Conservation (phyloP, 2,113 vertebrate genomes). For the Orcinus orca region DNA sequence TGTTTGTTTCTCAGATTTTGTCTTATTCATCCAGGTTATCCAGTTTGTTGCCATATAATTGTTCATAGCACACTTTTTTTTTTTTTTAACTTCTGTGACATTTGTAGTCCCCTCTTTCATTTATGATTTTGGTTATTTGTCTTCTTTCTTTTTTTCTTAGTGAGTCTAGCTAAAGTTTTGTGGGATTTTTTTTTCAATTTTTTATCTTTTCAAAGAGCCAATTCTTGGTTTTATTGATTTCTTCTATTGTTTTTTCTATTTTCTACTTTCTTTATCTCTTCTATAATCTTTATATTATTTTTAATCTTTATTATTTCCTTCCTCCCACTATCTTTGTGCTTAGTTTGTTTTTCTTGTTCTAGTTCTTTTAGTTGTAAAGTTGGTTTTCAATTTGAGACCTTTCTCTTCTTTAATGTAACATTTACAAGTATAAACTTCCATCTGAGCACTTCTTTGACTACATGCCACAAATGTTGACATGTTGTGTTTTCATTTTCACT, state of each 20-base stretch:
- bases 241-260: neutral
- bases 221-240: neutral
- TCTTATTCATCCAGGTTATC: neutral
- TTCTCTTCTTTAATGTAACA: neutral
- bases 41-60: neutral
- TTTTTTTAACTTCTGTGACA: neutral
- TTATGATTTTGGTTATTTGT: neutral
- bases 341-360: neutral
- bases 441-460: neutral
- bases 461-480: neutral
- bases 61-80: neutral
- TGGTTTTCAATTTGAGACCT: neutral
- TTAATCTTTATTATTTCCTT: neutral
- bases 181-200: neutral
- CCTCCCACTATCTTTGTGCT: neutral
- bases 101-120: neutral
- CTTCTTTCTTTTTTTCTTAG: neutral
- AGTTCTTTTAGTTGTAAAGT: neutral
- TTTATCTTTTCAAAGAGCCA: neutral
- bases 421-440: neutral
- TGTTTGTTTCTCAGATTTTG: neutral
- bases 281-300: neutral
- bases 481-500: neutral
- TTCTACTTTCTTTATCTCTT: neutral
- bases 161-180: neutral